Base-by-base conservation (phyloP, 2,888 invertebrate species). In the Cacoxenus indagator region DNA sequence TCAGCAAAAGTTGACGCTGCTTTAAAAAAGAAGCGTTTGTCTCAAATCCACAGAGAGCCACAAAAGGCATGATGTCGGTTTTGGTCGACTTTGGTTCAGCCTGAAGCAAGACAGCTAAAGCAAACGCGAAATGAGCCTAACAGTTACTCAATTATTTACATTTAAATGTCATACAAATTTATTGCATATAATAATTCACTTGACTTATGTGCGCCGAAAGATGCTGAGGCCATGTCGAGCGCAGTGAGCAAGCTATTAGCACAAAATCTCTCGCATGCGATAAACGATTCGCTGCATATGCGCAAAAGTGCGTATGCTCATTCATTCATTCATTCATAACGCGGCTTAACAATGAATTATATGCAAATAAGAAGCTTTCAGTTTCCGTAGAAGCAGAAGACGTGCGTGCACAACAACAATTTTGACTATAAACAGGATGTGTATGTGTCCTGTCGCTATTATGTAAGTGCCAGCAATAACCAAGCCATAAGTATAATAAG, bases 151-250 rank as follows among this genome's bases (percentile, higher is more conserved):
- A 84, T 84, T 84, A 84, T 84, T 84, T 84, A 84, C 84, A 83
- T 84, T 83, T 84, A 82, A 81, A 79, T 82, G 82, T 83, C 84
- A 82, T 81, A 80, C 75, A 75, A 85, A 85, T 84, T 84, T 85
- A 84, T 85, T 76, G 83, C 77, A 70, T 73, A 69, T 76, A 78
- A 83, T 85, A 82, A 82, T 75, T 84, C 83, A 84, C 75, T 72
- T 72, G 73, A 43, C 61, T 31, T 59, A 59, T 31, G 45, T 11
- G 62, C 62, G 31, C 24, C 27, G 14, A 45, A 57, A 22, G 37
- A 55, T 26, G 54, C n/a, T n/a, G 14, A 11, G n/a, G 14, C 57
- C 76, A 65, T 65, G 74, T 64, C 64, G 31, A 61, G 31, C 62
- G 11, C 69, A 65, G 64, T 69, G 64, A 31, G 31, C 31, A 46